Base-by-base conservation (phyloP, 2,797 vertebrate species). In the Spinus pinus region DNA sequence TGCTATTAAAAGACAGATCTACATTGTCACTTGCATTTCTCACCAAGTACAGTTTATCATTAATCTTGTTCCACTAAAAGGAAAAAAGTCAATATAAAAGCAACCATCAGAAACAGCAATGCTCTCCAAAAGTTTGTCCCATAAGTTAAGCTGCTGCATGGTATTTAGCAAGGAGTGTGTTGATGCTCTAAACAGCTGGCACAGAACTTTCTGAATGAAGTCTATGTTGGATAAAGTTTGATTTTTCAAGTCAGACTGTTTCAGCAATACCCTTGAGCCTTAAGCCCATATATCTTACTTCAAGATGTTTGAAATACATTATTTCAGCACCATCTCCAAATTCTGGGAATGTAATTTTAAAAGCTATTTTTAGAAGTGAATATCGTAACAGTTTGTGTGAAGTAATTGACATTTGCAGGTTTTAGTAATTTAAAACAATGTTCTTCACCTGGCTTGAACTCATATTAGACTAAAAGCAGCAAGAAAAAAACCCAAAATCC, bases 191-290 rank as follows among this genome's bases (percentile, higher is more conserved):
- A 66, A 60, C 0, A 6, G 10, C 65, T 39, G 12, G 10, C 22
- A 50, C 0, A 28, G 22, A 80, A 24, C 37, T 80, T 66, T 62
- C 16, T 53, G 37, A 90, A 75, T 62, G 4, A 86, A 79, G 27
- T 47, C 24, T 15, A 12, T 11, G 23, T 19, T 13, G 46, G 6
- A 70, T 20, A 31, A 84, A 90, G 18, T 46, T 62, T 24, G 4
- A 39, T 75, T 89, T 91, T 93, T 67, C 42, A 74, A 64, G n/a
- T 64, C 53, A 37, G 18, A 70, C 27, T 44, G 18, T 67, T 79
- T 66, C 44, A 82, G 47, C 28, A 81, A 49, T 35, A 74, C 35
- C n/a, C 30, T 64, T 49, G 9, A 73, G 15, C 10, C 20, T 15
- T 35, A 56, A 3, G 18, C 10, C n/a, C 25, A 62, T 14, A 3